Conservation (phyloP, 1,140 invertebrate species). For the Bombus soroeensis region DNA sequence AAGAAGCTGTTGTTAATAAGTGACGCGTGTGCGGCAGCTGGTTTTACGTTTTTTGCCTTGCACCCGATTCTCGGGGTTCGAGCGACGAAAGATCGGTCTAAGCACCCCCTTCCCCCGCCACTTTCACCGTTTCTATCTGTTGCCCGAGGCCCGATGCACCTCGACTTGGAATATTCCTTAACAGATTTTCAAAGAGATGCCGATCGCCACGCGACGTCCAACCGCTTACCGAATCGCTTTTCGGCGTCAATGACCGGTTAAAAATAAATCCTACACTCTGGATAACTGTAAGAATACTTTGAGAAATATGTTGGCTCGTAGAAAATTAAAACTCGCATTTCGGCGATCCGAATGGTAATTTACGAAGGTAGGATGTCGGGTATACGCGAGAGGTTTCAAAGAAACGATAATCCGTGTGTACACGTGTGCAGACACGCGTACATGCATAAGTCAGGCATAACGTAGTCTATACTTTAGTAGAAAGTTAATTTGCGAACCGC, state of each 20-base stretch:
- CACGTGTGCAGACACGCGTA: too few species aligned
- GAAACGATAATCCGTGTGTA: too few species aligned
- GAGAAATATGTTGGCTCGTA: not conserved
- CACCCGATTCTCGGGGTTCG: slow-evolving; percentile 68
- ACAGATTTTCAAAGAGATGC: slow-evolving; percentile 9
- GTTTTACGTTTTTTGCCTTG: slow-evolving; percentile 72
- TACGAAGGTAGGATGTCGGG: too few species aligned
- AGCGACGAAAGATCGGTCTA: slow-evolving; percentile 69
- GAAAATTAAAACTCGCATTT: not conserved
- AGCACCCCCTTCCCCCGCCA: slow-evolving; percentile 37
- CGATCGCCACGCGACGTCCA: not conserved
- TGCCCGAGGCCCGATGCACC: not conserved
- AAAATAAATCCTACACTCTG: not conserved
- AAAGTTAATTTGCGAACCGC: not conserved
- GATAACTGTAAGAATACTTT: not conserved
- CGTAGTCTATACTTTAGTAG: too few species aligned
- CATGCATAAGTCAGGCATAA: too few species aligned
- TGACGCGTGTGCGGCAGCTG: slow-evolving; percentile 79
- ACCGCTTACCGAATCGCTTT: not conserved
- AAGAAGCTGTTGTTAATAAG: slow-evolving; percentile 76
- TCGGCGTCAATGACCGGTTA: not conserved
- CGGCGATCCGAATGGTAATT: too few species aligned
- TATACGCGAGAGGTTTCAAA: too few species aligned
- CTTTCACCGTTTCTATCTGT: slow-evolving; percentile 27
- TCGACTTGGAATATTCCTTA: slow-evolving; percentile 21